Evolutionary conservation across 64 coral and sea anemone genomes (phyloP).

Genomic region (Montipora sp.): DNA sequence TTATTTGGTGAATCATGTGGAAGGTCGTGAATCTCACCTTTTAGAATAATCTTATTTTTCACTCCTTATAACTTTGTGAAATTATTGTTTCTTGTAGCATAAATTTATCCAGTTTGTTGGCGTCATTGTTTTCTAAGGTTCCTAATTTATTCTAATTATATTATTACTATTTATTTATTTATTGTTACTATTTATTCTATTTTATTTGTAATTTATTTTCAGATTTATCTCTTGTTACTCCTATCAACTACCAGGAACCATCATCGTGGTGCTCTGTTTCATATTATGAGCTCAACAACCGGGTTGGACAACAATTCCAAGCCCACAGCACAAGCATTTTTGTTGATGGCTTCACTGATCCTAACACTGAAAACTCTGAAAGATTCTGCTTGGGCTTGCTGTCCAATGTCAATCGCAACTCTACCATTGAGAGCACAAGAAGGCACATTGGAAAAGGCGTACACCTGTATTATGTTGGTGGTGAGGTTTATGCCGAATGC

Average conservation of each 20-base stretch:
- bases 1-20: no score
- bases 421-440: conserved; percentile 97
- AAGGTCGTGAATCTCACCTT: no score
- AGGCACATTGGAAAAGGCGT: conserved; percentile 98
- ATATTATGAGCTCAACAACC: conserved; percentile 96
- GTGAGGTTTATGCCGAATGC: conserved; percentile 98
- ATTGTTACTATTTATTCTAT: no score
- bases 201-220: not conserved
- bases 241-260: conserved; percentile 98
- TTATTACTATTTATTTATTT: no score
- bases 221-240: conserved; percentile 68
- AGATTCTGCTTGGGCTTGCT: conserved; percentile 96
- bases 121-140: no score
- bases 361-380: conserved; percentile 94
- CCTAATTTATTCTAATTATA: no score
- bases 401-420: conserved; percentile 97
- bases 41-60: no score
- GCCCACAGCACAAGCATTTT: conserved; percentile 89
- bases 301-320: conserved; percentile 93
- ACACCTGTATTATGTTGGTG: conserved; percentile 97
- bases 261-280: conserved; percentile 92
- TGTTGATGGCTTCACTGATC: conserved; percentile 98
- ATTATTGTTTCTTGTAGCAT: no score
- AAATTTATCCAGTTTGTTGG: no score
- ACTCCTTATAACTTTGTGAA: no score